Percentiles rank a stretch among this genome's conserved stretches.
phyloP scores from a whole-genome alignment of 1,140 invertebrate species.

The Goniozus legneri region DNA sequence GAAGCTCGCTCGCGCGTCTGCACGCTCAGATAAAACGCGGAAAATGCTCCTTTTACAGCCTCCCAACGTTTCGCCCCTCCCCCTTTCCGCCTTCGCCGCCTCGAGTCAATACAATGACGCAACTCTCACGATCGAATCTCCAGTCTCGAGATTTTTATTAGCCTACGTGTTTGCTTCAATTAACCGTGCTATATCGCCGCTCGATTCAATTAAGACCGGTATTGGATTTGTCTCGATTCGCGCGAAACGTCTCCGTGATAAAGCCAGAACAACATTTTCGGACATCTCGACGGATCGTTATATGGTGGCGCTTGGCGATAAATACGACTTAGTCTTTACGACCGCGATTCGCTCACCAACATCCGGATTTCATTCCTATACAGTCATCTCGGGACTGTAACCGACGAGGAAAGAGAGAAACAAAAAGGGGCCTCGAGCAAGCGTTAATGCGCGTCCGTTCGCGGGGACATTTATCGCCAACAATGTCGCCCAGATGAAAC shows the following conservation, averaged over 20 bases:
- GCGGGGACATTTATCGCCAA: too few relatives aligned
- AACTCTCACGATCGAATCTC: not conserved
- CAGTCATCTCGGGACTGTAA: too few relatives aligned
- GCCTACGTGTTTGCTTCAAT: conserved; percentile 44
- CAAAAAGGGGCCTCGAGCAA: not conserved
- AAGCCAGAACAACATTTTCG: too few relatives aligned
- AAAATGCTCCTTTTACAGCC: conserved; percentile 27
- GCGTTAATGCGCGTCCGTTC: too few relatives aligned
- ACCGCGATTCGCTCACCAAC: too few relatives aligned
- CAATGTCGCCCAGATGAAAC: too few relatives aligned
- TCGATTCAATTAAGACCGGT: conserved; percentile 46
- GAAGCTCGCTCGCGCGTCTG: too few relatives aligned
- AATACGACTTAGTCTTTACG: conserved; percentile 38
- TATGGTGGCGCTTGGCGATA: conserved; percentile 33
- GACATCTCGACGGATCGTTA: conserved; percentile 22
- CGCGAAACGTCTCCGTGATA: too few relatives aligned
- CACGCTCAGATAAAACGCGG: conserved; percentile 23
- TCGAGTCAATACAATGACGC: not conserved
- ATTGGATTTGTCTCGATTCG: conserved; percentile 37
- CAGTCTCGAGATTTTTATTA: conserved; percentile 29
- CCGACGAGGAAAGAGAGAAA: not conserved
- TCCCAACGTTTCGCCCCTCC: not conserved
- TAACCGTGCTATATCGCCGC: conserved; percentile 41
- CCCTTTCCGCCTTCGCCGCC: not conserved
- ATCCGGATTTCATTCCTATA: too few relatives aligned